phyloP scores from a whole-genome alignment of 2,113 vertebrate species.

The Panurus biarmicus region DNA sequence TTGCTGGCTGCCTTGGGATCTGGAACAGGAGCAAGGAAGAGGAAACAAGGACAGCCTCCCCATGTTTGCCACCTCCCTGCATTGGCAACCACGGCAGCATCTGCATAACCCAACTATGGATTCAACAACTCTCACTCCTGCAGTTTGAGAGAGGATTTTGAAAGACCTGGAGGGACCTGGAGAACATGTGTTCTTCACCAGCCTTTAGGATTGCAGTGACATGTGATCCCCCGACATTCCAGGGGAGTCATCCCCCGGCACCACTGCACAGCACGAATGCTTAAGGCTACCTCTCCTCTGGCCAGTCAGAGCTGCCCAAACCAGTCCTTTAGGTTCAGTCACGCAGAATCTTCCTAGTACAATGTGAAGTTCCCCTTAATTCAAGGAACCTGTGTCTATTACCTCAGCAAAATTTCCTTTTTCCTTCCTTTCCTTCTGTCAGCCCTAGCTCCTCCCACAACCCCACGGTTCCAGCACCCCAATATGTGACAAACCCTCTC shows the following conservation, averaged over 20 bases:
- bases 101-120: neutral
- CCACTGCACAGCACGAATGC: neutral
- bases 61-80: neutral
- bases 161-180: neutral
- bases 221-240: fast-evolving
- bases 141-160: fast-evolving
- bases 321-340: neutral
- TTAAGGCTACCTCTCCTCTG: neutral
- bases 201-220: neutral
- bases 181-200: neutral
- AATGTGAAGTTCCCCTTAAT: neutral
- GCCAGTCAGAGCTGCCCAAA: neutral
- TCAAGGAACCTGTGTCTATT: neutral
- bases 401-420: neutral
- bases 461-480: neutral
- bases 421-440: fast-evolving
- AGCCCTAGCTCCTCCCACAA: neutral
- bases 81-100: neutral
- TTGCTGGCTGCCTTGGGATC: neutral
- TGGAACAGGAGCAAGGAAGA: neutral
- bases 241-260: fast-evolving
- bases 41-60: neutral
- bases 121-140: neutral
- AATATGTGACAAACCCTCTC: neutral
- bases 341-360: neutral